Conservation (phyloP, 2,888 invertebrate genomes). For the Antitype chi region DNA sequence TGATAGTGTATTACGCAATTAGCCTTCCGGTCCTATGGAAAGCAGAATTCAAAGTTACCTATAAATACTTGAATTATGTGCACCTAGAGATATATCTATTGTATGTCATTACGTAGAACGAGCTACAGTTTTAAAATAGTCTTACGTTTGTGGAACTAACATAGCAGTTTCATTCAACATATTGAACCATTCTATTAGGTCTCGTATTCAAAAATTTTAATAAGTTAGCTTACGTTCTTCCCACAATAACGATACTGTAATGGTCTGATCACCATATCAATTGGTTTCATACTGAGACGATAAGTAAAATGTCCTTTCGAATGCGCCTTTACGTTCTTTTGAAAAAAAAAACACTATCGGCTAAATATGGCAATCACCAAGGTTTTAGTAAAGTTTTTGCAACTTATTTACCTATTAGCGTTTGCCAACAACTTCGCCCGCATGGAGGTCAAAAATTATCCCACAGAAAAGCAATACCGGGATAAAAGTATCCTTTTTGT, state of each 20-base stretch:
- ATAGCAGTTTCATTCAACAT: not conserved
- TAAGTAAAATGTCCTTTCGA: slow-evolving; percentile 12
- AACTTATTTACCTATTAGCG: not conserved
- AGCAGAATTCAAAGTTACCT: too few relatives aligned
- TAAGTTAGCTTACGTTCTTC: slow-evolving; percentile 2
- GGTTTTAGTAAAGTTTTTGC: not conserved
- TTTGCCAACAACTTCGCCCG: too few relatives aligned
- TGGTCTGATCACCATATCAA: slow-evolving; percentile 41
- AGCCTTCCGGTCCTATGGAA: too few relatives aligned
- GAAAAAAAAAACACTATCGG: not conserved
- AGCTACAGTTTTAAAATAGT: too few relatives aligned
- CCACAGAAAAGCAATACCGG: too few relatives aligned
- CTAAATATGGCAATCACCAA: not conserved
- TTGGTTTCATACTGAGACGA: slow-evolving; percentile 32
- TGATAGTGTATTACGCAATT: too few relatives aligned
- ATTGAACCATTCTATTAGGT: not conserved
- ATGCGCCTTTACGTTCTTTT: not conserved
- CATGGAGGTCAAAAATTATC: too few relatives aligned
- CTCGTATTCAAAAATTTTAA: slow-evolving; percentile 1
- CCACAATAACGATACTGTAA: slow-evolving; percentile 10
- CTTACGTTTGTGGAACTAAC: not conserved
- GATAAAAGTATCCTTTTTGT: too few relatives aligned
- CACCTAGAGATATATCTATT: too few relatives aligned
- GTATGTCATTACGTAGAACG: not conserved
- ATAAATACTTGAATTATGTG: too few relatives aligned